Conservation (phyloP, 1,140 invertebrate species). For the Pachypeltis micranthus region DNA sequence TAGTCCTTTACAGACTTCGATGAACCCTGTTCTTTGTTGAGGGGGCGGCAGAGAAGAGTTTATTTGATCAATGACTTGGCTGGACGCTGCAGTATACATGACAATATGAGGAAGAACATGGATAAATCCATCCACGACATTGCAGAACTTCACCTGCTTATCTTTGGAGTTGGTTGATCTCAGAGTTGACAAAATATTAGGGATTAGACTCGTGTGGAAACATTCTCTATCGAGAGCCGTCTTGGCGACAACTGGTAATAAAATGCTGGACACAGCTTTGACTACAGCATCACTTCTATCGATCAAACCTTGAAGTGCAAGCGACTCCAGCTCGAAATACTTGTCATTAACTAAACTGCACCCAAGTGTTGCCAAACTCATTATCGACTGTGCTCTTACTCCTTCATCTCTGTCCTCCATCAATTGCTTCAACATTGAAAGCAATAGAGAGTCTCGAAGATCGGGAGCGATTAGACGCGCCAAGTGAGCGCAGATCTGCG, state of each 20-base stretch:
- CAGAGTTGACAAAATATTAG: conserved; percentile 25
- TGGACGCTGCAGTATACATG: conserved; percentile 37
- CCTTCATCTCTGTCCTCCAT: conserved; percentile 54
- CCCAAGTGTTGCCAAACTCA: conserved; percentile 51
- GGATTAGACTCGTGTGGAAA: conserved; percentile 38
- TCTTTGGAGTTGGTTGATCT: conserved; percentile 1
- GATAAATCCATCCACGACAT: conserved; percentile 35
- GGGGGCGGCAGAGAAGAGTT: conserved; percentile 27
- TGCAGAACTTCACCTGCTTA: conserved; percentile 4
- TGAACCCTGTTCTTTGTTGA: conserved; percentile 39
- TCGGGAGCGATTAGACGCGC: conserved; percentile 55
- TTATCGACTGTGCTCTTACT: conserved; percentile 49
- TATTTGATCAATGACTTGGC: conserved; percentile 34
- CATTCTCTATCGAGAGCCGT: conserved; percentile 48
- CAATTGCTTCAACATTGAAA: conserved; percentile 67
- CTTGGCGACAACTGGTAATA: conserved; percentile 45
- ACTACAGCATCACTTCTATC: conserved; percentile 42
- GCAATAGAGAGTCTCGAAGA: conserved; percentile 55
- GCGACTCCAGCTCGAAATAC: conserved; percentile 49
- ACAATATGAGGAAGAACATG: conserved; percentile 41
- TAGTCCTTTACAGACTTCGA: conserved; percentile 37
- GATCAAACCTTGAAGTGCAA: conserved; percentile 42
- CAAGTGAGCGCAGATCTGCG: conserved; percentile 57
- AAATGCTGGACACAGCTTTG: conserved; percentile 35
- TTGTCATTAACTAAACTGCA: conserved; percentile 39